Conservation (phyloP, 92 coral and sea anemone species). For the Zoanthus sansibaricus region DNA sequence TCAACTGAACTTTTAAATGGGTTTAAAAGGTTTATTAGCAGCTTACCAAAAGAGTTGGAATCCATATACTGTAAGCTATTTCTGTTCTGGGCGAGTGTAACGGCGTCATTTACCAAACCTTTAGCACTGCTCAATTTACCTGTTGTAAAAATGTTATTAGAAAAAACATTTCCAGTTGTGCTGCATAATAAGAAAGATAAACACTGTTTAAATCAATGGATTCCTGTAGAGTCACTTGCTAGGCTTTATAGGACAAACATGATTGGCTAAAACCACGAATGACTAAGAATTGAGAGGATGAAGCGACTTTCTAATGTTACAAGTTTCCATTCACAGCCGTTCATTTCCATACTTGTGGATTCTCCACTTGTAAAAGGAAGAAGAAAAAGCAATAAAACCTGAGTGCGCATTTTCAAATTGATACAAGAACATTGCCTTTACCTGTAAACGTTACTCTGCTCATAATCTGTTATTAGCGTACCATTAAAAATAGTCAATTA, state of each 20-base stretch:
- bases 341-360: too few species aligned
- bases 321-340: too few species aligned
- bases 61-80: slow-evolving; percentile 74
- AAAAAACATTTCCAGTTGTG: not conserved
- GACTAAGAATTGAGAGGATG: too few species aligned
- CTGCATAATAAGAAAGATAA: not conserved
- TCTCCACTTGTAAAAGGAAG: too few species aligned
- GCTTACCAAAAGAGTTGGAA: slow-evolving; percentile 75
- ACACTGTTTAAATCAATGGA: not conserved
- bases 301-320: too few species aligned
- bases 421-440: not conserved
- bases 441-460: not conserved
- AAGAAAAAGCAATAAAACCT: not conserved
- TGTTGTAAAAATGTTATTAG: slow-evolving; percentile 4
- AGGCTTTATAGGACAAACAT: too few species aligned
- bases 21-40: too few species aligned
- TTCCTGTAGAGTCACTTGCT: too few species aligned
- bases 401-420: not conserved
- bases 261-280: too few species aligned
- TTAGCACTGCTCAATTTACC: slow-evolving; percentile 88
- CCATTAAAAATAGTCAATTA: not conserved
- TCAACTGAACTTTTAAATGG: too few species aligned
- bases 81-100: slow-evolving; percentile 76
- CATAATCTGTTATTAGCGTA: not conserved
- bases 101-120: slow-evolving; percentile 79